Base-by-base conservation (phyloP, 2,888 invertebrate species). In the Agonopterix heracliana region DNA sequence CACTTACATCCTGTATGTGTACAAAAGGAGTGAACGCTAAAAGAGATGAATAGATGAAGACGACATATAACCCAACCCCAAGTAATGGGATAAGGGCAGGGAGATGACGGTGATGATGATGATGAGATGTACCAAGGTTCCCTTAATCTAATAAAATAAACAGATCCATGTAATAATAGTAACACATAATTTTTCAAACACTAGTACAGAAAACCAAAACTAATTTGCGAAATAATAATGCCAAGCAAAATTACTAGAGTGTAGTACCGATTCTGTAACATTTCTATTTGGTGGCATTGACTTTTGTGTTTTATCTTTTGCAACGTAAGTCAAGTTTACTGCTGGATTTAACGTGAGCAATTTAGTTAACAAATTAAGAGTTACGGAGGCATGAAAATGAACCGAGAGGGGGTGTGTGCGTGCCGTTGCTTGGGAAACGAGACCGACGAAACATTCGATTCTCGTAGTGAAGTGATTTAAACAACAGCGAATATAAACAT, bases 261-360 rank as follows among this genome's bases (percentile, higher is more conserved):
- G 71, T 66, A 65, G 69, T 63, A 57, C 66, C 63, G 66, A 68
- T 65, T 63, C 60, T 53, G 61, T 63, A 63, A 66, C 66, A 74
- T 79, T 74, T 73, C 74, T 73, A 74, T 71, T 60, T 50, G 59
- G 58, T 76, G 81, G 75, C 82, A 81, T 83, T 82, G 83, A 80
- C 69, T 76, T 75, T 73, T 61, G 56, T 66, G 57, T 61, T 63
- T 42, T 63, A 59, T 56, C 62, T 78, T 69, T 78, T 74, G 78
- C 66, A 78, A 78, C 57, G 11, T 11, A 13, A 47, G 47, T 34
- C 47, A 49, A 47, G 35, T 47, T 52, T 47, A 51, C 64, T 66
- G 65, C 60, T 68, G 64, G 61, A 61, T 69, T 73, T 72, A 66
- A 66, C 63, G 65, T 65, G 59, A 67, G 68, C 67, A 74, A 77